Evolutionary conservation across 64 coral and sea anemone genomes (phyloP).

Genomic region (Pocillopora damicornis): DNA sequence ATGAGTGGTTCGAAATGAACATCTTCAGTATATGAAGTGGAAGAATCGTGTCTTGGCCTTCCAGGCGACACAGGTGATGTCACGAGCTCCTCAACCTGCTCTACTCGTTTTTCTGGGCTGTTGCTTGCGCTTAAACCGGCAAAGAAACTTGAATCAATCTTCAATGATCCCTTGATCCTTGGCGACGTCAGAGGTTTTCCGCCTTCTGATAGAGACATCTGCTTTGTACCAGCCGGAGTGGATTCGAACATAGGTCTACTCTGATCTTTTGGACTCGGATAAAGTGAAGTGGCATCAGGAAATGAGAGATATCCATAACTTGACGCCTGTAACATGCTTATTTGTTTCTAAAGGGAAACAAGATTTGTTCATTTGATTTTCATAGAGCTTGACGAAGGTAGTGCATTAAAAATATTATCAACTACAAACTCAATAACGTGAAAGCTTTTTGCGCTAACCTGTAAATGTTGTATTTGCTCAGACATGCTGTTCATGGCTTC

Average conservation of each 20-base stretch:
- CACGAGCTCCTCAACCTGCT: constrained; percentile 11
- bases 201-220: background rate
- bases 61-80: constrained; percentile 7
- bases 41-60: constrained; percentile 52
- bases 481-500: constrained; percentile 38
- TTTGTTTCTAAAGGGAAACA: constrained; percentile 1
- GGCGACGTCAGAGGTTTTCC: background rate
- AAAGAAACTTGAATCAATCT: constrained; percentile 85
- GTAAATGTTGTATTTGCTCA: constrained; percentile 50
- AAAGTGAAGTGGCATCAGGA: background rate
- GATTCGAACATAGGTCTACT: constrained; percentile 33
- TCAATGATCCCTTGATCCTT: constrained; percentile 23
- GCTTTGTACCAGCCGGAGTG: background rate
- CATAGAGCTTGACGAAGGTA: no score
- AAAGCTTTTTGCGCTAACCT: constrained; percentile 43
- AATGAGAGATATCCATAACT: background rate
- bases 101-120: constrained; percentile 59
- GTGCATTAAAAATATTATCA: no score
- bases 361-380: background rate
- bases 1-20: constrained; percentile 97
- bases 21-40: constrained; percentile 63
- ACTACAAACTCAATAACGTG: no score
- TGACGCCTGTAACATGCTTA: constrained; percentile 15
- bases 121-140: constrained; percentile 86
- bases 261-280: background rate